Percentiles rank a stretch among this genome's conserved stretches.
These are phyloP conservation scores for Heteromormyrus szaboi DNA, from an alignment of 2,797 vertebrate species.

Conservation along the genomic window DNA sequence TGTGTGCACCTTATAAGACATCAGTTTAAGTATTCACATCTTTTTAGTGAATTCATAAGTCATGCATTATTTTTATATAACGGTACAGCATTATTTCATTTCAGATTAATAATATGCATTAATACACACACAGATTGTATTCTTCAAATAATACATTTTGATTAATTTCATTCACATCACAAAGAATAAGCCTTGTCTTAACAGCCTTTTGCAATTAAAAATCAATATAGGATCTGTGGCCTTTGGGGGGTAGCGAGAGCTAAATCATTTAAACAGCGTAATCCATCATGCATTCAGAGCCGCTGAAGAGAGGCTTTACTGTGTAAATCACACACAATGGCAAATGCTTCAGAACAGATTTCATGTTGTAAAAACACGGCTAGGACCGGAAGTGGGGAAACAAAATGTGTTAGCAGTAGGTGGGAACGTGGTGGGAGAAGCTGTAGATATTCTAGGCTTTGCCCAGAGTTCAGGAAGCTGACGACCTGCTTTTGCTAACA, in stretches of 20 bases:
- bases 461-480: not conserved
- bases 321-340: not conserved
- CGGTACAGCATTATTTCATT: not conserved
- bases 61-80: not conserved
- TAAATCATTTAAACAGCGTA: not conserved
- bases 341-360: not conserved
- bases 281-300: not conserved
- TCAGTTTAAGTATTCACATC: not conserved
- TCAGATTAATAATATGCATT: not conserved
- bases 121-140: not conserved
- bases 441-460: no score
- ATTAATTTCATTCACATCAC: not conserved
- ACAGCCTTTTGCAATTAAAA: not conserved
- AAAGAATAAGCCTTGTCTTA: not conserved
- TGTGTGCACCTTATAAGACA: not conserved
- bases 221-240: not conserved
- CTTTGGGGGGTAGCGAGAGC: not conserved
- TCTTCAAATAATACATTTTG: slow-evolving; percentile 2
- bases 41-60: not conserved
- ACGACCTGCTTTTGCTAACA: not conserved
- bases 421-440: not conserved
- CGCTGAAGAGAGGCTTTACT: not conserved
- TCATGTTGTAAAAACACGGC: not conserved
- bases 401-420: not conserved
- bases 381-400: not conserved